Base-by-base conservation (phyloP, 2,113 vertebrate species). In the Corythoichthys intestinalis region DNA sequence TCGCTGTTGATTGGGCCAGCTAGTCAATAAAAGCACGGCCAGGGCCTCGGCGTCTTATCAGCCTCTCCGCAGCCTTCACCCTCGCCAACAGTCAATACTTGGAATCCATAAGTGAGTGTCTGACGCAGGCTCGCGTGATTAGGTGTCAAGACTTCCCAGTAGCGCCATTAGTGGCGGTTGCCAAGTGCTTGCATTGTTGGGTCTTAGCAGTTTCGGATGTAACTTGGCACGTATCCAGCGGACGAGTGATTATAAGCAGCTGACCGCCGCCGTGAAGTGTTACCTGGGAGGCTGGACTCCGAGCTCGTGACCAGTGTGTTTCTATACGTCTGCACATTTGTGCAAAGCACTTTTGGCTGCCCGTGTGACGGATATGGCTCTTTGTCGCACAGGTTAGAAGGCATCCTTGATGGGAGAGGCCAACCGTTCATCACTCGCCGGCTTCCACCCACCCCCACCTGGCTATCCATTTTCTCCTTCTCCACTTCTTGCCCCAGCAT, bases 301-400 rank as follows among this genome's bases (percentile, higher is more conserved):
- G 58, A 67, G 66, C 56, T 62, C 62, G 63, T 70, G 66, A 60
- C 73, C 49, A 0, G 20, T 70, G 74, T 74, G 80, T 82, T 78
- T 76, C 74, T 53, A 63, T 63, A 75, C 8, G 76, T 76, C 67
- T 14, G 69, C 73, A 77, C 74, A 70, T 75, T 65, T 81, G 84
- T 75, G 76, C 77, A 73, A 75, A 75, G 75, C 72, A 59, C 74
- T 1, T 39, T 59, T 20, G 50, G 66, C 78, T 79, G 77, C 77
- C 73, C 12, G 54, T 0, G 34, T 87, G 90, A 91, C 89, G 84
- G 81, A 91, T 89, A 77, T 72, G 48, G 71, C 88, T 84, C 78
- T 86, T 83, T 86, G 85, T 82, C 81, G 77, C 85, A 87, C 90
- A 88, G 88, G 88, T 88, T 89, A 89, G 85, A 90, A 89, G 87